Evolutionary conservation across 2,113 vertebrate genomes (phyloP), one percentile per base, ranked within the genome.

Genomic region (Dipodomys merriami): DNA sequence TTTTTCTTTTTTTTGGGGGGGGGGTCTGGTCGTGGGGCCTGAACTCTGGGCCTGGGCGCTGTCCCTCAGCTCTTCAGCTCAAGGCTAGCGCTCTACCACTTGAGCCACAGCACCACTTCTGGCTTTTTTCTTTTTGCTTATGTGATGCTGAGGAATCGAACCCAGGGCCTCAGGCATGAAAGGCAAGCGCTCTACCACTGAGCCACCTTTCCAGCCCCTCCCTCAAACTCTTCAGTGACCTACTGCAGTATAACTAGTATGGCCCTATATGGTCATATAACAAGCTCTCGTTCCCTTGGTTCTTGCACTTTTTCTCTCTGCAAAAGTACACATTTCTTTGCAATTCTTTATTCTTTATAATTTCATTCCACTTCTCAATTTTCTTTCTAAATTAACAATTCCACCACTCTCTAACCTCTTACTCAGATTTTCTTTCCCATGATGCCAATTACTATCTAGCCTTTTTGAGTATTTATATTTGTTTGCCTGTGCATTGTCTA

Each of bases 401-500:
- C 16, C 19, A n/a, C 69, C 39, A 33, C 8, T 30, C 20, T 74
- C 20, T 74, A 44, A 44, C 1, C 18, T 53, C 71, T 83, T 49
- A 65, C 3, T 15, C 35, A 33, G 30, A 18, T 72, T 27, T 19
- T 62, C 49, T 23, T 35, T 46, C 30, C 39, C 7, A 5, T 30
- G 53, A 16, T 3, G 88, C 5, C 18, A 83, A 62, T 81, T 92
- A 10, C 9, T 44, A 33, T 12, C 6, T 33, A 80, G n/a, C 10
- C 27, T 68, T 92, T 74, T 81, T 67, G 71, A n/a, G 10, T n/a
- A 33, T 64, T 93, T 86, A 30, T 49, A 27, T 90, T 92, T 79
- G 30, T 90, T 92, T 79, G 30, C 65, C 88, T 57, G 57, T 68
- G 4, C 78, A 30, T 95, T 65, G 25, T 86, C 33, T 62, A 53